Percentiles rank a stretch among this genome's conserved stretches.
Conservation (phyloP, 2,888 invertebrate genomes). For the Chloroclysta siterata region DNA sequence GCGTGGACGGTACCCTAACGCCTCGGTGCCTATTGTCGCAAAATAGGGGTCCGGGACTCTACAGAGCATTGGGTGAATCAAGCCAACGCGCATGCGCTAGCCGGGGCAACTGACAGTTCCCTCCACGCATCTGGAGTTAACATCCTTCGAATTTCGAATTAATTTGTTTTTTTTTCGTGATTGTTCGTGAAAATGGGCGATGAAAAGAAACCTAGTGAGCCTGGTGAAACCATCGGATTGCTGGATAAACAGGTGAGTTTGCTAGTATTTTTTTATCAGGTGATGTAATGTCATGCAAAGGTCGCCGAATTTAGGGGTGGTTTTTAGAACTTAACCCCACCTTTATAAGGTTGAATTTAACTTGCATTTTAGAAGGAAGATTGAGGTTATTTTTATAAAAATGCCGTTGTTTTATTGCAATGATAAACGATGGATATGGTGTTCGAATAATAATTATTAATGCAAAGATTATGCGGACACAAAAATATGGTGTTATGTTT, state of each 20-base stretch:
- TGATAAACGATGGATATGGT: constrained; percentile 9
- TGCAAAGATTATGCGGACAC: constrained; percentile 11
- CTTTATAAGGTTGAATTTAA: constrained; percentile 22
- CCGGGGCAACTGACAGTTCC: constrained; percentile 32
- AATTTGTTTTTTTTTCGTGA: constrained; percentile 32
- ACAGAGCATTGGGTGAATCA: constrained; percentile 27
- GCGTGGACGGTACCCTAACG: constrained; percentile 35
- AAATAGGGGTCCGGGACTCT: constrained; percentile 34
- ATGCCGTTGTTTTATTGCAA: constrained; percentile 6
- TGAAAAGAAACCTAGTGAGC: constrained; percentile 52
- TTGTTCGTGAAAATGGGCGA: constrained; percentile 59
- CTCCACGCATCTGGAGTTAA: constrained; percentile 40
- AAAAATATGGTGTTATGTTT: constrained; percentile 22
- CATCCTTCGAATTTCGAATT: constrained; percentile 32
- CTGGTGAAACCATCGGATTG: constrained; percentile 69
- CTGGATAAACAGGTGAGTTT: constrained; percentile 75
- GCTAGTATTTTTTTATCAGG: constrained; percentile 39
- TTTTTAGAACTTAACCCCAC: constrained; percentile 19
- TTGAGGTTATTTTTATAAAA: constrained; percentile 30
- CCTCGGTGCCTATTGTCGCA: constrained; percentile 20
- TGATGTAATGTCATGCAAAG: constrained; percentile 70
- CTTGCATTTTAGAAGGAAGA: constrained; percentile 12
- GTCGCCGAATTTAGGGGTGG: constrained; percentile 56
- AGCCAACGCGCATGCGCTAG: constrained; percentile 40
- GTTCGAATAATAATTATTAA: constrained; percentile 10